phyloP scores from a whole-genome alignment of 2,888 invertebrate species.

The Osedax fenrisi region DNA sequence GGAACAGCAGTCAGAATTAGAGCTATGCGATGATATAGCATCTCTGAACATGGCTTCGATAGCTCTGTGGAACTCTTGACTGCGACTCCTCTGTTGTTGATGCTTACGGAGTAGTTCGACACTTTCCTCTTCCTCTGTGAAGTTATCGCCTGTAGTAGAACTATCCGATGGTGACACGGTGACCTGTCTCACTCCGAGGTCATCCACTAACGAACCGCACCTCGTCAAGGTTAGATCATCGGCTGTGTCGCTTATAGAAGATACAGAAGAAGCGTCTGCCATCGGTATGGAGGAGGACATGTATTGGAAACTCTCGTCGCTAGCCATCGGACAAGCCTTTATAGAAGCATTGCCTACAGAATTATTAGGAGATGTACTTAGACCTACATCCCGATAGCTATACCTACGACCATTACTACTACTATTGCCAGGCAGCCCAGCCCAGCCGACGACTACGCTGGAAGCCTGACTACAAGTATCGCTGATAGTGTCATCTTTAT shows the following conservation, averaged over 20 bases:
- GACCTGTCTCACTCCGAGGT: background rate
- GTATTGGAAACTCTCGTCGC: background rate
- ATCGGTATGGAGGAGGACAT: background rate
- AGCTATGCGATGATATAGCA: background rate
- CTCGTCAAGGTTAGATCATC: background rate
- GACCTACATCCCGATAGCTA: no score
- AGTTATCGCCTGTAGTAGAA: background rate
- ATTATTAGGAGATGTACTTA: background rate
- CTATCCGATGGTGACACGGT: background rate
- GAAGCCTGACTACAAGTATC: background rate
- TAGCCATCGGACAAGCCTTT: background rate
- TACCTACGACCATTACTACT: background rate
- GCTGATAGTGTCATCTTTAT: background rate
- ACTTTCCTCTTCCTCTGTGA: background rate
- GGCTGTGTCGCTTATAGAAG: background rate
- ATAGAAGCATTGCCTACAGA: no score
- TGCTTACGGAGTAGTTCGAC: background rate
- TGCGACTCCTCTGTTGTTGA: background rate
- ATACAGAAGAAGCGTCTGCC: background rate
- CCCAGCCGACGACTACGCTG: no score
- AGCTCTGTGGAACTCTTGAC: background rate
- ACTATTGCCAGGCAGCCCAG: no score
- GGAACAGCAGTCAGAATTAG: background rate
- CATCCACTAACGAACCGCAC: background rate
- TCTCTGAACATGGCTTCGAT: background rate